Conservation (phyloP, 2,888 invertebrate species). For the Salpingus planirostris region DNA sequence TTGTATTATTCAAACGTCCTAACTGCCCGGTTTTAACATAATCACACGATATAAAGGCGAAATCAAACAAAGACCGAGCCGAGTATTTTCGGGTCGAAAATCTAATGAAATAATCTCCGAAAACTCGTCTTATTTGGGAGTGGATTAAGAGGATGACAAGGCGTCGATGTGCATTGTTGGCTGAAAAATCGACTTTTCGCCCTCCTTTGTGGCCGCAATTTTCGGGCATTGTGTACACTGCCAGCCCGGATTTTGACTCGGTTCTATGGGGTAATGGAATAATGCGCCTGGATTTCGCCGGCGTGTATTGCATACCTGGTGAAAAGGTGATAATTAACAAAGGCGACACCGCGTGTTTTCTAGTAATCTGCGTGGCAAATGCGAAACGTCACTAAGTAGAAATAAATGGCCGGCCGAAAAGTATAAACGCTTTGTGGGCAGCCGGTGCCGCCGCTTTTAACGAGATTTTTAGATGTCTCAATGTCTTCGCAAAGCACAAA, state of each 20-base stretch:
- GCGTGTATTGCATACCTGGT: constrained; percentile 12
- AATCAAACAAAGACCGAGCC: too few species aligned
- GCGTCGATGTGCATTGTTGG: constrained; percentile 21
- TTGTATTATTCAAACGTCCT: too few species aligned
- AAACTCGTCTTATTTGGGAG: too few species aligned
- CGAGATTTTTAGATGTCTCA: constrained; percentile 12
- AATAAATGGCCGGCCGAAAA: constrained; percentile 45
- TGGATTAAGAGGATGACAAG: constrained; percentile 23
- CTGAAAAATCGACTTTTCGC: constrained; percentile 26
- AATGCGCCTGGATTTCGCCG: constrained; percentile 8
- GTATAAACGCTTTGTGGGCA: constrained; percentile 5
- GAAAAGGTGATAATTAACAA: constrained; percentile 35
- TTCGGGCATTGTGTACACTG: constrained; percentile 20
- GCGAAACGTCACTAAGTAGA: constrained; percentile 41
- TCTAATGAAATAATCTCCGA: too few species aligned
- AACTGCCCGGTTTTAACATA: too few species aligned
- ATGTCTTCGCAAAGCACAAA: too few species aligned
- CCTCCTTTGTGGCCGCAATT: constrained; percentile 21
- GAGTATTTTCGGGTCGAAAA: too few species aligned
- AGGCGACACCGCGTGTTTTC: constrained; percentile 31
- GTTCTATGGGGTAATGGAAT: constrained; percentile 17
- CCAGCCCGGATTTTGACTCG: constrained; percentile 20
- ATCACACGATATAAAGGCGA: too few species aligned
- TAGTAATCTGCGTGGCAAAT: constrained; percentile 41
- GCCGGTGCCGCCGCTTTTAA: constrained; percentile 11